Conservation (phyloP, 2,888 invertebrate species). For the Drosophila parthenogenetica region DNA sequence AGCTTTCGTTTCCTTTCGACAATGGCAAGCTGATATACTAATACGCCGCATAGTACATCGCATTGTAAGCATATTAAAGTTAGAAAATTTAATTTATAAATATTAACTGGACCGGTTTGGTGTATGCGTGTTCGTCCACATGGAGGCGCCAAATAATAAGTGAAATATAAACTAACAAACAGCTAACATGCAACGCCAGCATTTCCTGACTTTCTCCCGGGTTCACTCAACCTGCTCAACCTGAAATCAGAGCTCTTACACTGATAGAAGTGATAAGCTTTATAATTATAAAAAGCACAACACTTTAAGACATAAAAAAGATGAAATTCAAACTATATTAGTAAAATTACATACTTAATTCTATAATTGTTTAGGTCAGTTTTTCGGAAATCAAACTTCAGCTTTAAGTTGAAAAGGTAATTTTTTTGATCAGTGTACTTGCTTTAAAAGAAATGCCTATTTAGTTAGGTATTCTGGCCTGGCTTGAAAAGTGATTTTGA, state of each 20-base stretch:
- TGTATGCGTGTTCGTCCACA: conserved; percentile 13
- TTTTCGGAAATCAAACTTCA: too few relatives aligned
- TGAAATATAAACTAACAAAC: conserved; percentile 60
- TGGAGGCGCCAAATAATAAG: conserved; percentile 20
- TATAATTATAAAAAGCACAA: neutral
- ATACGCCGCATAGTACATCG: conserved; percentile 7
- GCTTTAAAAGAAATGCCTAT: conserved; percentile 30
- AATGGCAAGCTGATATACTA: neutral
- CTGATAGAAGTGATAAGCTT: neutral
- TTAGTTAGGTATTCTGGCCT: conserved; percentile 25
- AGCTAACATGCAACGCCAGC: conserved; percentile 56
- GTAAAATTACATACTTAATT: too few relatives aligned
- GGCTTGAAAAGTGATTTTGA: conserved; percentile 38
- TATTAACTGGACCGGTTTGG: neutral
- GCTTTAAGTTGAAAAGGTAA: too few relatives aligned
- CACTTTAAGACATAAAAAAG: too few relatives aligned
- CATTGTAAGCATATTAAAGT: conserved; percentile 1
- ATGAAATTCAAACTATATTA: too few relatives aligned
- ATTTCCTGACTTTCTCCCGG: conserved; percentile 1
- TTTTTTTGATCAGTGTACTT: neutral
- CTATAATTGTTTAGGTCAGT: too few relatives aligned
- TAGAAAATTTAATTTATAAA: conserved; percentile 5
- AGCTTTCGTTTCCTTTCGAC: neutral
- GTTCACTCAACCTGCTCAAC: neutral
- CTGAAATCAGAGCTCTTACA: neutral